phyloP scores from a whole-genome alignment of 2,888 invertebrate genomes.

The Dioctria linearis region DNA sequence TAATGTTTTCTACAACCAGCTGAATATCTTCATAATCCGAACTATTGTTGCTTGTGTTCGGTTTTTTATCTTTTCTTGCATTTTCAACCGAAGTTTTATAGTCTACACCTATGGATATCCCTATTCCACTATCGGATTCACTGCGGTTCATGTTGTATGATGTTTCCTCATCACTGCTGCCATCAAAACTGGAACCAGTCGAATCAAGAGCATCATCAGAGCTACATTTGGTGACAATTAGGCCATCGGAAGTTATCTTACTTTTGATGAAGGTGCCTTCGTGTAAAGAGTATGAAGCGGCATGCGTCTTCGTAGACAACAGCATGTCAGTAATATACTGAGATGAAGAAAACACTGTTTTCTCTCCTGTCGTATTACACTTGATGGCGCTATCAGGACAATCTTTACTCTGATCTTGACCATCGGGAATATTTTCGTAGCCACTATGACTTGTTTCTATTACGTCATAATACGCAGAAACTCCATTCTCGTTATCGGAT shows the following conservation, averaged over 20 bases:
- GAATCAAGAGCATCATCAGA: slow-evolving; percentile 70
- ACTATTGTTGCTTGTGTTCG: slow-evolving; percentile 68
- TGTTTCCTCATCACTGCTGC: slow-evolving; percentile 70
- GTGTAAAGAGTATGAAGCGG: slow-evolving; percentile 69
- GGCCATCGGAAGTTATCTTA: slow-evolving; percentile 71
- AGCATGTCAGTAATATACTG: slow-evolving; percentile 71
- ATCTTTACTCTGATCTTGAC: slow-evolving; percentile 58
- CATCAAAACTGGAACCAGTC: slow-evolving; percentile 70
- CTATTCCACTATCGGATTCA: slow-evolving; percentile 71
- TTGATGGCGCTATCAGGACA: slow-evolving; percentile 56
- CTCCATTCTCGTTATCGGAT: slow-evolving; percentile 74
- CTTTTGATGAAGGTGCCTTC: slow-evolving; percentile 71
- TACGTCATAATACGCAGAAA: slow-evolving; percentile 71
- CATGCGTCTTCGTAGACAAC: slow-evolving; percentile 68
- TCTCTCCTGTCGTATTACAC: slow-evolving; percentile 12
- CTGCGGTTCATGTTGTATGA: slow-evolving; percentile 71
- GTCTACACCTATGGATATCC: slow-evolving; percentile 69
- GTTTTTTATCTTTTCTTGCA: slow-evolving; percentile 62
- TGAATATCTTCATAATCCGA: slow-evolving; percentile 71
- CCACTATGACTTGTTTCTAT: slow-evolving; percentile 65
- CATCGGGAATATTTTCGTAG: slow-evolving; percentile 70
- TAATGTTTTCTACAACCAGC: slow-evolving; percentile 64
- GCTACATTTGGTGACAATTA: slow-evolving; percentile 70
- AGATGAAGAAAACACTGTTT: slow-evolving; percentile 65
- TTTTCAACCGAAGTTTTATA: slow-evolving; percentile 63